phyloP scores from a whole-genome alignment of 2,113 vertebrate genomes.

The Dendropsophus ebraccatus region DNA sequence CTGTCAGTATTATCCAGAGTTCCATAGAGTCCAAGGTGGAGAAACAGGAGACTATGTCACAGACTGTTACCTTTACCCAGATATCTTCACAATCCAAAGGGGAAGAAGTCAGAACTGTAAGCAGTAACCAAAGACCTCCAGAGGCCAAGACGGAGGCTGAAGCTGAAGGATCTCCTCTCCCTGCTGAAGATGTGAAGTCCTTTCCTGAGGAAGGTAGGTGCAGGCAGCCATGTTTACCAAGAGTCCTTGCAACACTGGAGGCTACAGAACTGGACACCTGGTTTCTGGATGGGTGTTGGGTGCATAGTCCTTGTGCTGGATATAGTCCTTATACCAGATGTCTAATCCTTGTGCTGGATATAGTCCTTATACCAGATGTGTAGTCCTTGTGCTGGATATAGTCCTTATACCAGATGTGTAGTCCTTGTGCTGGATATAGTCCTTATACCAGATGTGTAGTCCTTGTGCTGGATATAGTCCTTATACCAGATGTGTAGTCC shows the following conservation, averaged over 20 bases:
- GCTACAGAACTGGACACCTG: neutral
- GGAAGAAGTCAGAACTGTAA: neutral
- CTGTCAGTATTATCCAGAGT: neutral
- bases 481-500: too few relatives aligned
- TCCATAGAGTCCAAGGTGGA: neutral
- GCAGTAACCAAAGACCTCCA: neutral
- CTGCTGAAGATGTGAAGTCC: neutral
- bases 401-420: too few relatives aligned
- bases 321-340: too few relatives aligned
- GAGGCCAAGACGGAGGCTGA: neutral
- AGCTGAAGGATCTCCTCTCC: neutral
- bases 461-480: too few relatives aligned
- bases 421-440: too few relatives aligned
- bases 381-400: too few relatives aligned
- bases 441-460: too few relatives aligned
- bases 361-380: too few relatives aligned
- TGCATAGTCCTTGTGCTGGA: too few relatives aligned
- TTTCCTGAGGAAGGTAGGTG: slow-evolving; percentile 45
- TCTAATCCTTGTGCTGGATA: too few relatives aligned
- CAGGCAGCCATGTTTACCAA: neutral
- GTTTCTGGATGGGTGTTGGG: too few relatives aligned
- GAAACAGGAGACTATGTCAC: neutral
- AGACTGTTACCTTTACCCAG: neutral
- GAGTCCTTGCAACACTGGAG: neutral
- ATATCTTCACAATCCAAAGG: neutral